A percentile compares a stretch with the other conserved stretches of the same genome.
phyloP scores from a whole-genome alignment of 2,888 invertebrate species.

The Campoplex capitator region DNA sequence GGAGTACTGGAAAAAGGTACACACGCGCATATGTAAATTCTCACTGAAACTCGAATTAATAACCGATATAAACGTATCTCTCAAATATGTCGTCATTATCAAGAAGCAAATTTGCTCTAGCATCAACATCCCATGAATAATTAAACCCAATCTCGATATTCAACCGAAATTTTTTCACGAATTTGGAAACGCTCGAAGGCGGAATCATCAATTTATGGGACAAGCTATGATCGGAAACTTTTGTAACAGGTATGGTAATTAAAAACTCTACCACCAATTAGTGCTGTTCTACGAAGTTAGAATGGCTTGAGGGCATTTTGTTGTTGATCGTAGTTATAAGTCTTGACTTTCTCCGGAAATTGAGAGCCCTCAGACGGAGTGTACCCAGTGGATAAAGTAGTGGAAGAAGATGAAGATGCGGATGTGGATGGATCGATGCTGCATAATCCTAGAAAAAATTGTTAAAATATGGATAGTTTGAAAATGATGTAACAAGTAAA shows the following conservation, averaged over 20 bases:
- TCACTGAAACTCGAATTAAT: background rate
- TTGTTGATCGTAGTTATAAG: background rate
- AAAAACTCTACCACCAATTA: background rate
- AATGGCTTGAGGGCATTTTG: background rate
- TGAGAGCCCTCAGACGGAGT: background rate
- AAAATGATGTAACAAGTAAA: slow-evolving; percentile 38
- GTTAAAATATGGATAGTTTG: slow-evolving; percentile 41
- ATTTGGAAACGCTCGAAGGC: background rate
- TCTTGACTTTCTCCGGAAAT: background rate
- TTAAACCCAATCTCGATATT: background rate
- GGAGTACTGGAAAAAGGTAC: slow-evolving; percentile 16
- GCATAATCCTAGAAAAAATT: slow-evolving; percentile 26
- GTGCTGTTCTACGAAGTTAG: background rate
- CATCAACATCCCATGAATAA: slow-evolving; percentile 4
- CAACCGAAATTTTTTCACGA: background rate
- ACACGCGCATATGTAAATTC: background rate
- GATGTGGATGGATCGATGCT: background rate
- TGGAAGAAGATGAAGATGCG: slow-evolving; percentile 1
- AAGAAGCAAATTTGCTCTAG: background rate
- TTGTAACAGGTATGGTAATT: background rate
- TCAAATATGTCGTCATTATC: background rate
- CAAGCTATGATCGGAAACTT: background rate
- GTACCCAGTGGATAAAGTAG: background rate
- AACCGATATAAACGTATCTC: background rate
- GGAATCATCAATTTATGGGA: background rate